These are phyloP conservation scores for Hydrophis major DNA, from an alignment of 2,797 vertebrate species.

Conservation along the genomic window DNA sequence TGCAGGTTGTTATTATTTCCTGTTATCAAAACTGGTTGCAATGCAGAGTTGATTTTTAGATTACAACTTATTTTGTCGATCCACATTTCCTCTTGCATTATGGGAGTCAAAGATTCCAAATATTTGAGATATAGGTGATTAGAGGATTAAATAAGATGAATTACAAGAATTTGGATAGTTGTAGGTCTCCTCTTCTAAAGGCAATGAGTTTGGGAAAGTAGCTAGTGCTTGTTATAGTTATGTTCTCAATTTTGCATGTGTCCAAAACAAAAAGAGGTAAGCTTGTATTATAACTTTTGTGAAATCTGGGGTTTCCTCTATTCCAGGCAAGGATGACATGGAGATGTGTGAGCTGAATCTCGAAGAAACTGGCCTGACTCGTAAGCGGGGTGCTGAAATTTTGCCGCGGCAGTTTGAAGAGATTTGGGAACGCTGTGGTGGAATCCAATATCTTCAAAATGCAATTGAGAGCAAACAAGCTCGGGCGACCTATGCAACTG, in stretches of 20 bases:
- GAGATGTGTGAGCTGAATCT: conserved; percentile 98
- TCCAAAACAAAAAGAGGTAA: not conserved
- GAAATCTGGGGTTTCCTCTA: not conserved
- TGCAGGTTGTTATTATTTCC: not conserved
- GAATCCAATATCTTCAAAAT: conserved; percentile 87
- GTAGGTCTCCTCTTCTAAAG: not conserved
- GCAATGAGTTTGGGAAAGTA: not conserved
- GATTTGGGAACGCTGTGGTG: conserved; percentile 96
- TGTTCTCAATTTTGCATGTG: not conserved
- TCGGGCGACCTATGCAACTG: conserved; percentile 91
- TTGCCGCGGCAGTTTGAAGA: conserved; percentile 93
- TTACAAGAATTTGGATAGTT: not conserved
- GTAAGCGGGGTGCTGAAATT: conserved; percentile 94
- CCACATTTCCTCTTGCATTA: not conserved
- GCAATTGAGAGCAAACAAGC: conserved; percentile 94
- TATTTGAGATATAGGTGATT: not conserved
- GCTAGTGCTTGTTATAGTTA: not conserved
- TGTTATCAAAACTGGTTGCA: not conserved
- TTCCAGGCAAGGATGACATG: conserved; percentile 94
- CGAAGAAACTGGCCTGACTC: conserved; percentile 93
- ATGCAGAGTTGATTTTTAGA: not conserved
- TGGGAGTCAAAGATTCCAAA: not conserved
- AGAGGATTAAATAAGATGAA: not conserved
- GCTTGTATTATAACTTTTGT: not conserved
- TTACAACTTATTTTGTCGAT: not conserved